A percentile compares a stretch with the other conserved stretches of the same genome.
These are phyloP conservation scores for Muraenolepis orangiensis DNA, from an alignment of 2,797 vertebrate species.

Conservation along the genomic window DNA sequence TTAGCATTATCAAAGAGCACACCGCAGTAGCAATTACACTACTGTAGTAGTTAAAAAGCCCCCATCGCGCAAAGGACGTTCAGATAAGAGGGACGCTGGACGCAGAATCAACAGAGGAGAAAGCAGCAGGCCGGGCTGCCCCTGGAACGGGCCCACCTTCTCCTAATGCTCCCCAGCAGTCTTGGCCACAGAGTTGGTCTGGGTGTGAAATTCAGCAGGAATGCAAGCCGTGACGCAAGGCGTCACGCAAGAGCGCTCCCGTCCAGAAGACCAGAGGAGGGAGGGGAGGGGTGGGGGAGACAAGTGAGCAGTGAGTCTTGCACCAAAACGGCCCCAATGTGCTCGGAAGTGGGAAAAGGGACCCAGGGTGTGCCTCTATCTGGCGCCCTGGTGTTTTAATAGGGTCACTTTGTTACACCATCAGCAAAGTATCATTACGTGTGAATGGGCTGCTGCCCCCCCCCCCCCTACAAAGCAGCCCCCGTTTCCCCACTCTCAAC, in stretches of 20 bases:
- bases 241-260: slow-evolving; percentile 52
- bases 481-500: too few relatives aligned
- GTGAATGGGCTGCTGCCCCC: slow-evolving; percentile 62
- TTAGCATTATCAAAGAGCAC: slow-evolving; percentile 12
- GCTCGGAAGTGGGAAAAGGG: background rate
- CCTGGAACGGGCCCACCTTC: slow-evolving; percentile 42
- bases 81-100: slow-evolving; percentile 50
- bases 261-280: slow-evolving; percentile 35
- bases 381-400: slow-evolving; percentile 71
- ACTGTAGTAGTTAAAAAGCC: slow-evolving; percentile 25
- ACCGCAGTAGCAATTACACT: slow-evolving; percentile 46
- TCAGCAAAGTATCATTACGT: slow-evolving; percentile 71
- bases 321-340: background rate
- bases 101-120: slow-evolving; percentile 38
- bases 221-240: slow-evolving; percentile 50
- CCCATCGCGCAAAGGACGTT: slow-evolving; percentile 16
- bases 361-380: slow-evolving; percentile 60
- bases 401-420: slow-evolving; percentile 75
- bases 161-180: slow-evolving; percentile 35
- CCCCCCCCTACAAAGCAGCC: slow-evolving; percentile 53
- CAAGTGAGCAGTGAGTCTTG: background rate
- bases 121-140: slow-evolving; percentile 38
- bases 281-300: background rate
- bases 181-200: slow-evolving; percentile 20
- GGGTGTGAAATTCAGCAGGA: slow-evolving; percentile 68